Percentiles rank a stretch among this genome's conserved stretches.
phyloP scores from a whole-genome alignment of 2,113 vertebrate genomes.

The Typhlomys cinereus region DNA sequence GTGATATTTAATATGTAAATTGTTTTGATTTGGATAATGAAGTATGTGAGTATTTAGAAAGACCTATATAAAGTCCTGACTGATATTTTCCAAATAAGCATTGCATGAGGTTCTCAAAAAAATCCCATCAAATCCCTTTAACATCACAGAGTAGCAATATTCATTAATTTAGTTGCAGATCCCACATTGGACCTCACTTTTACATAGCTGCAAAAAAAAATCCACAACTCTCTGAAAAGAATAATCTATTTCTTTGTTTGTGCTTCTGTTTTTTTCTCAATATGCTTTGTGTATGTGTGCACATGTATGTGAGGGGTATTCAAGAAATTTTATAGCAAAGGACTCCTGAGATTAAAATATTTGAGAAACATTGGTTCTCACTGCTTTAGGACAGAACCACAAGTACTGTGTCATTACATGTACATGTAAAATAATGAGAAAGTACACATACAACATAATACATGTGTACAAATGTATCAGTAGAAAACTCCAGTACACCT shows the following conservation, averaged over 20 bases:
- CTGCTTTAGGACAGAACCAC: too few relatives aligned
- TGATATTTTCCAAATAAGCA: conserved; percentile 44
- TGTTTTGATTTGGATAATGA: conserved; percentile 23
- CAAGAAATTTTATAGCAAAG: not conserved
- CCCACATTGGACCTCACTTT: not conserved
- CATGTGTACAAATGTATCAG: not conserved
- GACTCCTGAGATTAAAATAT: not conserved
- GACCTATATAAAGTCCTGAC: not conserved
- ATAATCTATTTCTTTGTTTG: not conserved
- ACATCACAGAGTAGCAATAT: not conserved
- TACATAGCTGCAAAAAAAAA: not conserved
- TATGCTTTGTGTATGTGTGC: too few relatives aligned
- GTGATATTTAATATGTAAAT: not conserved
- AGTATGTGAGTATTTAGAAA: conserved; percentile 16
- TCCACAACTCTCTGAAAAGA: not conserved
- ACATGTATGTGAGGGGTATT: not conserved
- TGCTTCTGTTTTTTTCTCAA: too few relatives aligned
- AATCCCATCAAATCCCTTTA: not conserved
- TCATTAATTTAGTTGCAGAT: not conserved
- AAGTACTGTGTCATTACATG: too few relatives aligned
- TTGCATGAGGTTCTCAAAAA: not conserved
- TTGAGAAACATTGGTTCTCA: too few relatives aligned
- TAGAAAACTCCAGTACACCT: not conserved
- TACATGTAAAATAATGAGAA: too few relatives aligned
- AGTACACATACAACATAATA: too few relatives aligned